Percentiles rank a stretch among this genome's conserved stretches.
Conservation (phyloP, 2,113 vertebrate genomes). For the Colaptes auratus region DNA sequence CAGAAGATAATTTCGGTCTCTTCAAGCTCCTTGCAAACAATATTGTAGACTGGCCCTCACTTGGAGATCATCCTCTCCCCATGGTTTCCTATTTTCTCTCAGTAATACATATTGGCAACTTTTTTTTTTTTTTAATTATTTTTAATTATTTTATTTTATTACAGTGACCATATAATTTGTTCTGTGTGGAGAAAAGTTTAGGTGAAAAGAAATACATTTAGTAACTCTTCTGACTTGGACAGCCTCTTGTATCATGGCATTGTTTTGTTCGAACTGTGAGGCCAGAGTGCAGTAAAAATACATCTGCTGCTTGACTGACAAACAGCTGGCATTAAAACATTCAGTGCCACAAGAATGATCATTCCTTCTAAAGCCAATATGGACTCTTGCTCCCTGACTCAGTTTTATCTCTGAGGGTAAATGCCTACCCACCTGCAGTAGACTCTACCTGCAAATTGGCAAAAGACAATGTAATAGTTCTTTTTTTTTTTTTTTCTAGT, state of each 20-base stretch:
- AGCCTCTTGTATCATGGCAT: neutral
- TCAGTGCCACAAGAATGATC: neutral
- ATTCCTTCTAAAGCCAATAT: constrained; percentile 32
- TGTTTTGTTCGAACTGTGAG: constrained; percentile 11
- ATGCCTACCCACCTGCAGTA: constrained; percentile 38
- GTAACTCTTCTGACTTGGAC: neutral
- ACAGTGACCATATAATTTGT: neutral
- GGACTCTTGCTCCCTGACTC: neutral
- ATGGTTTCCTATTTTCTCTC: neutral
- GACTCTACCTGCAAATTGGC: constrained; percentile 43
- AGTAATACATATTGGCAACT: neutral
- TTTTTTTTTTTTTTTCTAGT: constrained; percentile 61
- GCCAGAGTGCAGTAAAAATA: constrained; percentile 3
- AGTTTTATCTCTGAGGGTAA: constrained; percentile 51
- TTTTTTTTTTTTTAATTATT: no score
- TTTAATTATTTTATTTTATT: neutral
- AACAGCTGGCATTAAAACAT: neutral
- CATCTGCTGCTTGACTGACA: constrained; percentile 21
- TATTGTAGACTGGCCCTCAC: accelerated
- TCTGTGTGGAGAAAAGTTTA: neutral
- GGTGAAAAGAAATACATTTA: neutral
- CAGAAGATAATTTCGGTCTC: neutral
- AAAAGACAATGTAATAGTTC: constrained; percentile 30
- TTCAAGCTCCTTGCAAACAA: neutral
- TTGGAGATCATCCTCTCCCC: neutral